Evolutionary conservation across 2,113 vertebrate genomes (phyloP), one percentile per base, ranked within the genome.

Genomic region (Mionectes macconnelli): DNA sequence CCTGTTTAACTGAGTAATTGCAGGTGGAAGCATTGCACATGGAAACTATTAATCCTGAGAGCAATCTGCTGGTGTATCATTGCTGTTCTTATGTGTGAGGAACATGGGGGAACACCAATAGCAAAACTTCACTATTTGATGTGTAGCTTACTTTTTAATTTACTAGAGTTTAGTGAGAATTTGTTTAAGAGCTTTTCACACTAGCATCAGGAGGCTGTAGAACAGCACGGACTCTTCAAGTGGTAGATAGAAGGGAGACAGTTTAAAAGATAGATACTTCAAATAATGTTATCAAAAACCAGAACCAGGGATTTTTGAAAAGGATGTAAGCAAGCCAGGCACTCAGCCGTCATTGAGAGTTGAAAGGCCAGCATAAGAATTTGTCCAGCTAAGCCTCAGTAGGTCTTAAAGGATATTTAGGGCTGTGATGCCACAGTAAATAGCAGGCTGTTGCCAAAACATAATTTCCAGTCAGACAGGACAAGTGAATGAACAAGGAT

Each of bases 391-490:
- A 81, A 94, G 60, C 64, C 64, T 84, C 83, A 84, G 60, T 49
- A 60, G n/a, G 53, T 68, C n/a, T 82, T 60, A 67, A 81, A 89
- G 80, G 64, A 52, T 84, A 9, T 67, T 85, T 63, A 92, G 55
- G 24, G 66, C 69, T 93, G 68, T 89, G 49, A 21, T 96, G 86
- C 80, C 83, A 92, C 88, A 84, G 86, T 92, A 94, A 96, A 94
- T 75, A 93, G 39, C 75, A 96, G 79, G 62, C 63, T 95, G 95
- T 96, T 96, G 86, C 69, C 88, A 89, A 95, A 95, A 94, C 88
- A 94, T 67, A 8, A 45, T 84, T 96, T 93, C 90, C 83, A 93
- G 88, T 92, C 83, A 62, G 77, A 64, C 93, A 78, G 64, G 79
- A 95, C 69, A 92, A 94, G 88, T 94, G 84, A 93, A 94, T 6